These are phyloP conservation scores for Lepidurus couesii DNA, from an alignment of 1,140 invertebrate genomes.

Conservation along the genomic window DNA sequence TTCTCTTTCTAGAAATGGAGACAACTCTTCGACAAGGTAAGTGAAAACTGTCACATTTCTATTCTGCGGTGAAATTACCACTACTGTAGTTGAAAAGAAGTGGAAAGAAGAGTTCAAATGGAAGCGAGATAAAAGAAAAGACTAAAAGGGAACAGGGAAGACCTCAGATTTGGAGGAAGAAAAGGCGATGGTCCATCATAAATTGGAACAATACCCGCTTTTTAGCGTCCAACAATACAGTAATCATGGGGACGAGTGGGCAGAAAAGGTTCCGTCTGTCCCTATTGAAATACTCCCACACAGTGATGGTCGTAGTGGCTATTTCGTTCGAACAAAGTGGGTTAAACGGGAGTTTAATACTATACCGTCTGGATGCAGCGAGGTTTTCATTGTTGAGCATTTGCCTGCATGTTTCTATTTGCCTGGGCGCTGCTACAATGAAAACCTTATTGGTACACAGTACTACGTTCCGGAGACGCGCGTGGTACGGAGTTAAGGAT, in stretches of 20 bases:
- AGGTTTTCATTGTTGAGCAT: neutral
- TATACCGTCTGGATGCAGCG: neutral
- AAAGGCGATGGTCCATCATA: neutral
- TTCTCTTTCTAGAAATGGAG: constrained; percentile 70
- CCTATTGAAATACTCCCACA: neutral
- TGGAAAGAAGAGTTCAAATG: too few relatives aligned
- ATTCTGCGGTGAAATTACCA: too few relatives aligned
- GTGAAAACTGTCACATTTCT: constrained; percentile 33
- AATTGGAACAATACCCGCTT: constrained; percentile 1
- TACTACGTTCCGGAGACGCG: neutral
- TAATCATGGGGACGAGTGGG: constrained; percentile 17
- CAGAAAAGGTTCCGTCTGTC: neutral
- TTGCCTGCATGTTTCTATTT: neutral
- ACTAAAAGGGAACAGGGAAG: too few relatives aligned
- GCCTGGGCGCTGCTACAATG: neutral
- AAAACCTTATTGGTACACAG: neutral
- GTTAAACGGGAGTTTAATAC: neutral
- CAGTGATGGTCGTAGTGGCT: neutral
- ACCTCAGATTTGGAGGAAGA: neutral
- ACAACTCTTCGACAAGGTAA: constrained; percentile 75
- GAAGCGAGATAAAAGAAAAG: too few relatives aligned
- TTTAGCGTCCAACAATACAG: constrained; percentile 2
- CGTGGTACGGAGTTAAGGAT: neutral
- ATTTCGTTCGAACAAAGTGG: neutral
- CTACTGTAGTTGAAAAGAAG: too few relatives aligned